Base-by-base conservation (phyloP, 2,888 invertebrate species). In the Pardosa pseudoannulata region DNA sequence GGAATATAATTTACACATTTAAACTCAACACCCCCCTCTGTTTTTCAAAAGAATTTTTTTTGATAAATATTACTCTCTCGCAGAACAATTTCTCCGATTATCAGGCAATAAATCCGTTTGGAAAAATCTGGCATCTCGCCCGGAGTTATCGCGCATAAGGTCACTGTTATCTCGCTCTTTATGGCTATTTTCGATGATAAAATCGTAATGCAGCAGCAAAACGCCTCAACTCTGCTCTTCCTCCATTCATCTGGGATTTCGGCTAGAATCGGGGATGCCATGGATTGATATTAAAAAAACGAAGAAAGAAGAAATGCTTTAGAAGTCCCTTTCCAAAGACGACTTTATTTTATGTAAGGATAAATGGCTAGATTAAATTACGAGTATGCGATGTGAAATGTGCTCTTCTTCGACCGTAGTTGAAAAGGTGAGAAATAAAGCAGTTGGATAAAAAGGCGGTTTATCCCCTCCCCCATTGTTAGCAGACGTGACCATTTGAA, bases 171-270 rank as follows among this genome's bases (percentile, higher is more conserved):
- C 56, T 56, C 3, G 23, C 23, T 56, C n/a, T n/a, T 56, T 56
- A 56, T 56, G 11, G 56, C 56, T 23, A 56, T 23, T 56, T n/a
- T 56, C 56, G n/a, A 16, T 23, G 56, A 56, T 46, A 56, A 56
- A 11, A 56, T 56, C 56, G 23, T 23, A 23, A 56, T 19, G 5
- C 23, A 23, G 56, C 23, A 23, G 5, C 13, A 23, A 23, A 56
- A 56, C 56, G 3, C 23, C 56, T 56, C 56, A 56, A 56, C 56
- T 56, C 23, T 1, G 1, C 56, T 56, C 19, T 23, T 1, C 56
- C 11, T 23, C 5, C 56, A 56, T 56, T 56, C 56, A 56, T 56
- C 56, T 56, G 56, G 56, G 56, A 56, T 56, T 56, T 56, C 23
- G 56, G 23, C n/a, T 56, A 56, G 23, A 56, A 56, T 6, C 23